Percentiles rank a stretch among this genome's conserved stretches.
Conservation (phyloP, 2,888 invertebrate genomes). For the Drosophila kuntzei region DNA sequence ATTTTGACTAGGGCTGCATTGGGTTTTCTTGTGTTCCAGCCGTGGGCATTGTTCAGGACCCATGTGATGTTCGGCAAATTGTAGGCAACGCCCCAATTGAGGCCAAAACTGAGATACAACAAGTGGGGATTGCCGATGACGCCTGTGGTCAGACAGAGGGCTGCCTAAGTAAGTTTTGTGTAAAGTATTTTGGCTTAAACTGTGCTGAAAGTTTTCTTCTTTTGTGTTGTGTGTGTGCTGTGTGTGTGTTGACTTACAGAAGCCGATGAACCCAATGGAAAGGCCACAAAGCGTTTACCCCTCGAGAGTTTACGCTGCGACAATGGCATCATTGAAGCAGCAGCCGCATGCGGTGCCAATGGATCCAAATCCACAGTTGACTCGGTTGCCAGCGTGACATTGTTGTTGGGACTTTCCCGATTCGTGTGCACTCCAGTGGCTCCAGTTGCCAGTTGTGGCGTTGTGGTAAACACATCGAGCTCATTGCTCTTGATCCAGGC, state of each 20-base stretch:
- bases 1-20: constrained; percentile 60
- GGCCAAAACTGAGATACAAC: constrained; percentile 88
- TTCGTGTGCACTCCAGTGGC: constrained; percentile 26
- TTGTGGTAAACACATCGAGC: constrained; percentile 44
- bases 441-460: constrained; percentile 33
- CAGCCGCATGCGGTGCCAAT: constrained; percentile 53
- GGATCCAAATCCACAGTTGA: constrained; percentile 31
- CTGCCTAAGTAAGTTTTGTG: constrained; percentile 81
- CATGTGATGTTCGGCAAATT: constrained; percentile 87
- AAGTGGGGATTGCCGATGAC: constrained; percentile 87
- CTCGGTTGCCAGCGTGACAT: constrained; percentile 63
- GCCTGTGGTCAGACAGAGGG: constrained; percentile 88
- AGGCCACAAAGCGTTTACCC: constrained; percentile 86
- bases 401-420: constrained; percentile 46
- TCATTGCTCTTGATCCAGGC: constrained; percentile 40
- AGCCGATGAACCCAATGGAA: constrained; percentile 87
- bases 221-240: constrained; percentile 4
- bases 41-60: constrained; percentile 84
- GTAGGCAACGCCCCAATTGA: constrained; percentile 91
- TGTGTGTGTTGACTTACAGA: constrained; percentile 85
- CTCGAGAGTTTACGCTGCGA: constrained; percentile 74
- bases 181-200: constrained; percentile 34
- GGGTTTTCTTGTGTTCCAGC: constrained; percentile 62
- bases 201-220: constrained; percentile 32
- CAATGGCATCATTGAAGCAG: constrained; percentile 30